Evolutionary conservation across 2,888 invertebrate species (phyloP).

Genomic region (Embidobia sp.): DNA sequence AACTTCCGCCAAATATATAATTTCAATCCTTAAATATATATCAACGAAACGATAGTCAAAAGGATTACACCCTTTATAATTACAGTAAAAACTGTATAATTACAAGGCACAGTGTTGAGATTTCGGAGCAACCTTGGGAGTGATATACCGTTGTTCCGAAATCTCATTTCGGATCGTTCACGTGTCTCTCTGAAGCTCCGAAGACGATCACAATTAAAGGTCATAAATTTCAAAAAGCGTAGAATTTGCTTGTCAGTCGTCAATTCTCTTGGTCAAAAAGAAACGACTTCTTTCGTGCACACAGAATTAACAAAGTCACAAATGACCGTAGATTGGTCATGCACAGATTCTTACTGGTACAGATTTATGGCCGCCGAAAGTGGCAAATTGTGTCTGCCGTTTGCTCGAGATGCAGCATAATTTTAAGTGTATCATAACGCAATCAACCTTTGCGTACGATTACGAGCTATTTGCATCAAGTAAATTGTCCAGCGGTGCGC

Average conservation of each 20-base stretch:
- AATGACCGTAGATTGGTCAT: not conserved
- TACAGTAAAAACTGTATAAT: slow-evolving; percentile 20
- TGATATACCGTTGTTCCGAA: slow-evolving; percentile 14
- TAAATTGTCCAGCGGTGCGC: slow-evolving; percentile 54
- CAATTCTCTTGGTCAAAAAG: not conserved
- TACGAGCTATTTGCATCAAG: slow-evolving; percentile 48
- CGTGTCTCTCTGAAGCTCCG: not conserved
- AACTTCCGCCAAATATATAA: not conserved
- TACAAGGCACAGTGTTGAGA: not conserved
- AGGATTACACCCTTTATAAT: slow-evolving; percentile 8
- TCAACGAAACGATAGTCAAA: not conserved
- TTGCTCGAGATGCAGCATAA: too few species aligned
- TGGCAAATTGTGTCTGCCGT: too few species aligned
- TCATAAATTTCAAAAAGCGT: not conserved
- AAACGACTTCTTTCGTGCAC: not conserved
- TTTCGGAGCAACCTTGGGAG: slow-evolving; percentile 6
- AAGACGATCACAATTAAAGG: not conserved
- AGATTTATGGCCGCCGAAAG: too few species aligned
- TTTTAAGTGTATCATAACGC: not conserved
- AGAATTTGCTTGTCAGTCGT: not conserved
- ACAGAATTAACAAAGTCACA: not conserved
- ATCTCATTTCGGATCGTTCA: not conserved
- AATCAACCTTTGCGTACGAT: slow-evolving; percentile 12
- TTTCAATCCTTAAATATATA: not conserved
- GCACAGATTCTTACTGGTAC: too few species aligned